phyloP scores from a whole-genome alignment of 1,140 invertebrate species.

The Drosophila mojavensis region DNA sequence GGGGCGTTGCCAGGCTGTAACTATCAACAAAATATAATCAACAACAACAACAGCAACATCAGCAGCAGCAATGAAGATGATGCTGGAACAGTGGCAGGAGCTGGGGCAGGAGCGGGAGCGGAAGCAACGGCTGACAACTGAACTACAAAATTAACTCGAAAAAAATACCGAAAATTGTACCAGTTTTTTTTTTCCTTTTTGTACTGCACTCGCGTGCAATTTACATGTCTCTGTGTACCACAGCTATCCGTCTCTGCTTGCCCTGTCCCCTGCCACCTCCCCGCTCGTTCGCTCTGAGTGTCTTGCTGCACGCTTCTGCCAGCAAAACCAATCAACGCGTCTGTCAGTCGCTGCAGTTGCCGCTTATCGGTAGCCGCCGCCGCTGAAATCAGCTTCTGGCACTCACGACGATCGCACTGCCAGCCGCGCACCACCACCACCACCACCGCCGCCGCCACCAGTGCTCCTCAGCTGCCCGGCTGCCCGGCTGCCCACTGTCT shows the following conservation, averaged over 20 bases:
- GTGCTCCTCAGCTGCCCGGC: not conserved
- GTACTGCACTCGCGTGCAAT: slow-evolving; percentile 54
- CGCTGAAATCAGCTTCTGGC: slow-evolving; percentile 80
- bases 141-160: slow-evolving; percentile 32
- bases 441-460: not conserved
- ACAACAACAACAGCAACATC: slow-evolving; percentile 43
- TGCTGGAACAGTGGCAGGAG: not conserved
- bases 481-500: slow-evolving; percentile 2
- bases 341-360: slow-evolving; percentile 56
- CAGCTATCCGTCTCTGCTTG: no score
- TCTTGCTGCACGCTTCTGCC: slow-evolving; percentile 20
- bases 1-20: slow-evolving; percentile 56
- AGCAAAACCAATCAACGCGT: slow-evolving; percentile 83
- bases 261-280: not conserved
- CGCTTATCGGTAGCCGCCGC: slow-evolving; percentile 2
- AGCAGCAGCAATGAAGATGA: not conserved
- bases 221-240: slow-evolving; percentile 71
- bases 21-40: slow-evolving; percentile 74
- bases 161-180: slow-evolving; percentile 56
- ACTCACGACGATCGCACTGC: slow-evolving; percentile 64
- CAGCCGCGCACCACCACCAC: slow-evolving; percentile 2
- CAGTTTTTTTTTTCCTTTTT: slow-evolving; percentile 48
- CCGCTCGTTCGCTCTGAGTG: not conserved
- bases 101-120: slow-evolving; percentile 11
- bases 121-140: not conserved